phyloP scores from a whole-genome alignment of 2,113 vertebrate genomes.

The Coregonus clupeaformis region DNA sequence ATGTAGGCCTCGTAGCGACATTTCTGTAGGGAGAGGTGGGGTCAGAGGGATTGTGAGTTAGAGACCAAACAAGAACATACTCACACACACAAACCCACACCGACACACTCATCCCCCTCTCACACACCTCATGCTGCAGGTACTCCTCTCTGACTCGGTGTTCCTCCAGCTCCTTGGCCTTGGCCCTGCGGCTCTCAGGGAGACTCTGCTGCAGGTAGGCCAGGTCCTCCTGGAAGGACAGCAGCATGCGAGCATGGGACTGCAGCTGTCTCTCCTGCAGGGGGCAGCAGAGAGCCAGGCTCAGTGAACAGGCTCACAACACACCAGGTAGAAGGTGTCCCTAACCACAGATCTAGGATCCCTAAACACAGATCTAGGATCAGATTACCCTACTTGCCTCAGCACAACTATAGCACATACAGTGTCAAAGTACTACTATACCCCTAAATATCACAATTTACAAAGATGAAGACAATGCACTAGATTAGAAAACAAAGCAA shows the following conservation, averaged over 20 bases:
- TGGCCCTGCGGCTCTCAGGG: conserved; percentile 71
- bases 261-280: conserved; percentile 84
- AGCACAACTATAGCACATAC: background rate
- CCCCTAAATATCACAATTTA: too few species aligned
- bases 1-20: conserved; percentile 83
- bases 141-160: conserved; percentile 66
- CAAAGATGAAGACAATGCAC: background rate
- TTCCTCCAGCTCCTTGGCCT: conserved; percentile 79
- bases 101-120: background rate
- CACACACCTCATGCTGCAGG: conserved; percentile 69
- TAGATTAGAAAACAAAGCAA: conserved; percentile 46
- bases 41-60: background rate
- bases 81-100: background rate
- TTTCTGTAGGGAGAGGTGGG: conserved; percentile 66
- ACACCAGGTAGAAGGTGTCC: background rate
- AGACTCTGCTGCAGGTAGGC: conserved; percentile 71
- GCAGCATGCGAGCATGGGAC: conserved; percentile 77
- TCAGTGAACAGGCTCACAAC: conserved; percentile 2
- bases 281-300: background rate
- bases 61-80: background rate
- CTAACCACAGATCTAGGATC: background rate
- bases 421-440: background rate
- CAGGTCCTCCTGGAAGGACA: conserved; percentile 79
- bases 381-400: background rate
- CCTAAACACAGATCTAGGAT: background rate